Conservation (phyloP, 1,140 invertebrate genomes). For the Drosophila takahashii region DNA sequence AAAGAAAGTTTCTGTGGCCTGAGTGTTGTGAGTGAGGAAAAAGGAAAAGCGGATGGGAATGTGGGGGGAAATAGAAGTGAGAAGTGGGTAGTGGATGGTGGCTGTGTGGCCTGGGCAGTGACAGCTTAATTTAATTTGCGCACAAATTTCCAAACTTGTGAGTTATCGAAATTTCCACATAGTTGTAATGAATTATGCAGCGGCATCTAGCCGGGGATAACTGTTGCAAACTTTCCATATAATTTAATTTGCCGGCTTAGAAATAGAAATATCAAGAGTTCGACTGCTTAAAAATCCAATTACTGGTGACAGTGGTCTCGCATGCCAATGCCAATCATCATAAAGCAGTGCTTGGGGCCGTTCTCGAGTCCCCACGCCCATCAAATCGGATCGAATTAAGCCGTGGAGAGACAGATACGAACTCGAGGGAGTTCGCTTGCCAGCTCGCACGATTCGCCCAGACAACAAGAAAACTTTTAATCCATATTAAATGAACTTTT, state of each 20-base stretch:
- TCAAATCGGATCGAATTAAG: conserved; percentile 69
- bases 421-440: conserved; percentile 11
- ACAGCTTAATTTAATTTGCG: conserved; percentile 77
- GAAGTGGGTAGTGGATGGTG: conserved; percentile 1
- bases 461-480: conserved; percentile 64
- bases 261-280: conserved; percentile 30
- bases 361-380: conserved; percentile 41
- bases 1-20: conserved; percentile 76
- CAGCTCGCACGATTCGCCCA: conserved; percentile 34
- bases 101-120: conserved; percentile 43
- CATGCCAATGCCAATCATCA: conserved; percentile 62
- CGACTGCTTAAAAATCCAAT: conserved; percentile 64
- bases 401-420: conserved; percentile 19
- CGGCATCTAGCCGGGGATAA: conserved; percentile 33
- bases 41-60: too few species aligned
- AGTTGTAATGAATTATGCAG: conserved; percentile 77
- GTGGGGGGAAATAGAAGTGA: not conserved
- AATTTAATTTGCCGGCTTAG: conserved; percentile 53
- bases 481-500: conserved; percentile 75
- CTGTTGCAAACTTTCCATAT: conserved; percentile 57
- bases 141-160: conserved; percentile 73
- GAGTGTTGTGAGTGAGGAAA: conserved; percentile 47
- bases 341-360: conserved; percentile 34
- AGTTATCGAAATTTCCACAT: conserved; percentile 64
- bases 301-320: conserved; percentile 35